Evolutionary conservation across 2,797 vertebrate species (phyloP).

Genomic region (Percopsis omiscomaycus): DNA sequence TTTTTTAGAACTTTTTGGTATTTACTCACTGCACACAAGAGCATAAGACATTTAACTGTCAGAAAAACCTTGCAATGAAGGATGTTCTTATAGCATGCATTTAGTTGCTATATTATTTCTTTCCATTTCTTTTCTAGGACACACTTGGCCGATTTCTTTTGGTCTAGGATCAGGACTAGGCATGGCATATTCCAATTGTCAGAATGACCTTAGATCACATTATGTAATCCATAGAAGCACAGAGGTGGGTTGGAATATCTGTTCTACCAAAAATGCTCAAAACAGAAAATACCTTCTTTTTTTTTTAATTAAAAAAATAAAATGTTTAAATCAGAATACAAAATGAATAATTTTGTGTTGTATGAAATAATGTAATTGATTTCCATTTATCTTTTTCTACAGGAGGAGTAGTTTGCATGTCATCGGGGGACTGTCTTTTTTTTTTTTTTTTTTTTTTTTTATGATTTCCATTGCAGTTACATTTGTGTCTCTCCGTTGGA

Average conservation of each 20-base stretch:
- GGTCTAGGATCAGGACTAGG: constrained; percentile 88
- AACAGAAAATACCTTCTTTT: too few species aligned
- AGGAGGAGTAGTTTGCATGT: constrained; percentile 68
- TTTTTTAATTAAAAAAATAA: background rate
- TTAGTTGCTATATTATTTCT: background rate
- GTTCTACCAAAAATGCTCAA: background rate
- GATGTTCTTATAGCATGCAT: too few species aligned
- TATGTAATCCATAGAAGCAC: constrained; percentile 86
- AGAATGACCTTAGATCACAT: constrained; percentile 89
- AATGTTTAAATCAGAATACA: background rate
- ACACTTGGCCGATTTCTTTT: constrained; percentile 88
- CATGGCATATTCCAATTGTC: constrained; percentile 97
- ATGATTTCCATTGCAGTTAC: constrained; percentile 48
- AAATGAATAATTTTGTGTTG: constrained; percentile 3
- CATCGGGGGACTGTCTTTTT: constrained; percentile 42
- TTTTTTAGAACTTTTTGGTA: too few species aligned
- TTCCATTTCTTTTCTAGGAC: constrained; percentile 74
- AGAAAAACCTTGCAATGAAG: too few species aligned
- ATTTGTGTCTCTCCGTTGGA: constrained; percentile 39
- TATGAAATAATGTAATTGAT: constrained; percentile 8
- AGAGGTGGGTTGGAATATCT: constrained; percentile 78
- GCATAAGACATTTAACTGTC: too few species aligned
- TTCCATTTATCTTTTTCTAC: constrained; percentile 45
- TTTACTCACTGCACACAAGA: too few species aligned
- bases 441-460: constrained; percentile 34